A percentile compares a stretch with the other conserved stretches of the same genome.
These are phyloP conservation scores for Diplazon laetatorius DNA, from an alignment of 2,888 invertebrate species.

Conservation along the genomic window DNA sequence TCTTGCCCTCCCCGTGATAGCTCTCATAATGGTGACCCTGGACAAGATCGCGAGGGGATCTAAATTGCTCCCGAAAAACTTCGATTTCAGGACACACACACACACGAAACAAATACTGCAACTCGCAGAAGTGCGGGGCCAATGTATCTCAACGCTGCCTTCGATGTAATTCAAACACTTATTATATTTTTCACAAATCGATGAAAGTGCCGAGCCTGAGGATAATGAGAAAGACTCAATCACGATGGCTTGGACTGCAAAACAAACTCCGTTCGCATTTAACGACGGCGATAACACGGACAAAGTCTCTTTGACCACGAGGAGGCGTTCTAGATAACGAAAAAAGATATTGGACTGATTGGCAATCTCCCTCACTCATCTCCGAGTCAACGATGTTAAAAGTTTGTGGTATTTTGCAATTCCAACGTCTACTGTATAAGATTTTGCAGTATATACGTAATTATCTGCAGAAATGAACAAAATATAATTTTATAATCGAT, in stretches of 20 bases:
- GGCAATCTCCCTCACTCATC: no score
- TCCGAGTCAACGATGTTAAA: conserved; percentile 10
- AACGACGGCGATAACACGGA: no score
- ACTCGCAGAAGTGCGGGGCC: conserved; percentile 52
- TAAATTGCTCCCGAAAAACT: conserved; percentile 1
- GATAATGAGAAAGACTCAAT: no score
- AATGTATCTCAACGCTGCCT: conserved; percentile 53
- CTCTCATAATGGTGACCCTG: conserved; percentile 13
- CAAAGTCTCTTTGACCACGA: no score
- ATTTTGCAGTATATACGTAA: conserved; percentile 11
- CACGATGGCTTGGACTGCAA: no score
- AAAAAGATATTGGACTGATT: no score
- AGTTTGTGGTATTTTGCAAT: background rate
- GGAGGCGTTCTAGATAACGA: no score
- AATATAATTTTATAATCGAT: conserved; percentile 5
- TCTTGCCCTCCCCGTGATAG: background rate
- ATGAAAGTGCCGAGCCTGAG: conserved; percentile 2
- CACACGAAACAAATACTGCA: conserved; percentile 28
- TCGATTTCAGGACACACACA: conserved; percentile 16
- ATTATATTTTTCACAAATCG: conserved; percentile 42
- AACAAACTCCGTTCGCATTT: no score
- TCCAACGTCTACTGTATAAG: background rate
- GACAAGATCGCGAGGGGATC: background rate
- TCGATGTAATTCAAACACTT: conserved; percentile 47
- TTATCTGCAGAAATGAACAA: background rate